Conservation (phyloP, 1,140 invertebrate species). For the Amphibalanus amphitrite region DNA sequence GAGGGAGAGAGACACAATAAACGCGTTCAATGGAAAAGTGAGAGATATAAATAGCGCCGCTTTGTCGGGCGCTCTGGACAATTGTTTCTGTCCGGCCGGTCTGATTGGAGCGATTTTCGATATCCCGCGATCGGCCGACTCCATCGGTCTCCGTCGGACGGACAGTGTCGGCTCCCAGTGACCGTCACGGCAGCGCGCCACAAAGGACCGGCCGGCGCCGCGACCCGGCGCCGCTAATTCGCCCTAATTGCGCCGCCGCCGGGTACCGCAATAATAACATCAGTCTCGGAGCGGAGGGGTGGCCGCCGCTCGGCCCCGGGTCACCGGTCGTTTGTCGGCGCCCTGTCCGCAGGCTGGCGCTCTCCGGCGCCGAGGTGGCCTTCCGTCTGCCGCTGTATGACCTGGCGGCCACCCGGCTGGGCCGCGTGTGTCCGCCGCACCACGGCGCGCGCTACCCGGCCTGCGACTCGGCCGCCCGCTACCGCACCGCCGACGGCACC, state of each 20-base stretch:
- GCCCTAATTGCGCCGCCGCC: neutral
- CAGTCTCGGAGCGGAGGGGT: no score
- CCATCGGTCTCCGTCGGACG: neutral
- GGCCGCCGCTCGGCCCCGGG: no score
- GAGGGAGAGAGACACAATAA: neutral
- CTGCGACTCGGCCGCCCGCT: slow-evolving; percentile 21
- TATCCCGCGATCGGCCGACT: neutral
- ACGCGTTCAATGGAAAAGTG: neutral
- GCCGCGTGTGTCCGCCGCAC: neutral
- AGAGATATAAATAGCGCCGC: neutral
- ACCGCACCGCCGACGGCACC: slow-evolving; percentile 46
- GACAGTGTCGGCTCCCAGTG: neutral
- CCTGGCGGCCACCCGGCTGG: neutral
- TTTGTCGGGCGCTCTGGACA: no score
- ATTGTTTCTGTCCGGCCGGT: neutral
- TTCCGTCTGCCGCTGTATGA: neutral
- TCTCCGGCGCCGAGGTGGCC: neutral
- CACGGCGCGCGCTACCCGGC: neutral
- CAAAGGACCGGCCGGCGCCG: neutral
- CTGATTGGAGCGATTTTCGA: neutral
- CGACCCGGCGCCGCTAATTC: neutral
- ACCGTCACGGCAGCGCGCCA: neutral
- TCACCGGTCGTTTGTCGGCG: neutral
- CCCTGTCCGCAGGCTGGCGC: neutral
- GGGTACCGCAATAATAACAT: neutral